These are phyloP conservation scores for Drosophila azteca DNA, from an alignment of 1,140 invertebrate species.

Conservation along the genomic window DNA sequence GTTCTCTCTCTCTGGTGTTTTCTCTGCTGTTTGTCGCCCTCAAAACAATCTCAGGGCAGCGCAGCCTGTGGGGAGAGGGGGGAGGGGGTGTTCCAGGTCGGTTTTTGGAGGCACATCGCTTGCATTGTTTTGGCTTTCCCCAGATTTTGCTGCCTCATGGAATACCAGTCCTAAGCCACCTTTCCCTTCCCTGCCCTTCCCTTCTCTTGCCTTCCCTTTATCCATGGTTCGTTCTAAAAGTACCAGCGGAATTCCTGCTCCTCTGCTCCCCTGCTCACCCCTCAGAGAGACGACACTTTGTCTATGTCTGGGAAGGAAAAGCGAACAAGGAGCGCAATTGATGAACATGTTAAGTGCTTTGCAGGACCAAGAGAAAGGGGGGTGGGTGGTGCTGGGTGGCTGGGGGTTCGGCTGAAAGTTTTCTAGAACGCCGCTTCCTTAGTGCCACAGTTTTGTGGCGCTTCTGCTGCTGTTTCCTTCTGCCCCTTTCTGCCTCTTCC, in stretches of 20 bases:
- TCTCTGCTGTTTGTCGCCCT: too few species aligned
- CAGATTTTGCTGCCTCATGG: conserved; percentile 37
- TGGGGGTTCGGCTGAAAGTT: conserved; percentile 21
- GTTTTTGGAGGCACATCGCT: conserved; percentile 12
- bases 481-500: background rate
- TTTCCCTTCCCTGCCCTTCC: background rate
- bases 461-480: background rate
- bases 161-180: too few species aligned
- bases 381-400: conserved; percentile 2
- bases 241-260: conserved; percentile 28
- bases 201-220: too few species aligned
- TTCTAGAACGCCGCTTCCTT: conserved; percentile 58
- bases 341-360: conserved; percentile 80
- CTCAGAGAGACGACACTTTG: conserved; percentile 58
- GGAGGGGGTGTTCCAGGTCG: background rate
- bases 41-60: too few species aligned
- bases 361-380: conserved; percentile 33
- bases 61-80: too few species aligned
- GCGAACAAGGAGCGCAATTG: conserved; percentile 63
- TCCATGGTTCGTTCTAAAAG: background rate
- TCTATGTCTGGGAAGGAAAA: conserved; percentile 53
- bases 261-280: conserved; percentile 2
- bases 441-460: conserved; percentile 4
- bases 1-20: too few species aligned
- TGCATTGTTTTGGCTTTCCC: conserved; percentile 69